Percentiles rank a stretch among this genome's conserved stretches.
phyloP scores from a whole-genome alignment of 2,888 invertebrate species.

The Aspidiotus destructor region DNA sequence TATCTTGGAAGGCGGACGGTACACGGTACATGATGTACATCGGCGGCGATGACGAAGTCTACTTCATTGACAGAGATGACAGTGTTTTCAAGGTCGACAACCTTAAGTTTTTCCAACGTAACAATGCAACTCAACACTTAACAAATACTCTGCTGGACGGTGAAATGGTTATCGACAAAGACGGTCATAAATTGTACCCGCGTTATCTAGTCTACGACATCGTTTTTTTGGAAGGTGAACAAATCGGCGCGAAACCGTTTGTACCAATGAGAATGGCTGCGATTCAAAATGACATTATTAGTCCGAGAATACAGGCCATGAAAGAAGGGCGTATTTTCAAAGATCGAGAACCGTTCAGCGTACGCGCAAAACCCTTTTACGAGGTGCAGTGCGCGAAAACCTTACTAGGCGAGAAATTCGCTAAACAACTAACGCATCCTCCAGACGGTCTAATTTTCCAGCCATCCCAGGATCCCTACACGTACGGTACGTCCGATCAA shows the following conservation, averaged over 20 bases:
- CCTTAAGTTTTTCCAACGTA: constrained; percentile 66
- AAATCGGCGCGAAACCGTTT: constrained; percentile 69
- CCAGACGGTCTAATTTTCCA: constrained; percentile 98
- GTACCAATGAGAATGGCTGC: constrained; percentile 62
- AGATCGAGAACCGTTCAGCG: constrained; percentile 75
- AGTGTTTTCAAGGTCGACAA: constrained; percentile 76
- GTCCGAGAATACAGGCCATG: constrained; percentile 61
- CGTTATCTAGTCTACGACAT: constrained; percentile 93
- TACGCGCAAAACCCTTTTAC: constrained; percentile 87
- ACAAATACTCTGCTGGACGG: constrained; percentile 82
- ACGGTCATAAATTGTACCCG: constrained; percentile 62
- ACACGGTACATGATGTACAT: constrained; percentile 95
- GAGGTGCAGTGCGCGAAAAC: constrained; percentile 60
- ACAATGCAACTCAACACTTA: constrained; percentile 60
- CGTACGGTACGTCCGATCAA: constrained; percentile 66
- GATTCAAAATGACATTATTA: constrained; percentile 48
- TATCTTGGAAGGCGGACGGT: constrained; percentile 99
- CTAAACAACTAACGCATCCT: constrained; percentile 75
- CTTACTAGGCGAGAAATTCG: constrained; percentile 74
- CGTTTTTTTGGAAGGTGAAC: constrained; percentile 66
- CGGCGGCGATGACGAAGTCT: constrained; percentile 71
- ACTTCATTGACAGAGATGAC: constrained; percentile 91
- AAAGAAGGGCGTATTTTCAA: constrained; percentile 62
- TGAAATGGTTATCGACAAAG: constrained; percentile 92
- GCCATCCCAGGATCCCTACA: constrained; percentile 74